Evolutionary conservation across 2,113 vertebrate genomes (phyloP), one percentile per base, ranked within the genome.

Genomic region (cat (Felis catus)): DNA sequence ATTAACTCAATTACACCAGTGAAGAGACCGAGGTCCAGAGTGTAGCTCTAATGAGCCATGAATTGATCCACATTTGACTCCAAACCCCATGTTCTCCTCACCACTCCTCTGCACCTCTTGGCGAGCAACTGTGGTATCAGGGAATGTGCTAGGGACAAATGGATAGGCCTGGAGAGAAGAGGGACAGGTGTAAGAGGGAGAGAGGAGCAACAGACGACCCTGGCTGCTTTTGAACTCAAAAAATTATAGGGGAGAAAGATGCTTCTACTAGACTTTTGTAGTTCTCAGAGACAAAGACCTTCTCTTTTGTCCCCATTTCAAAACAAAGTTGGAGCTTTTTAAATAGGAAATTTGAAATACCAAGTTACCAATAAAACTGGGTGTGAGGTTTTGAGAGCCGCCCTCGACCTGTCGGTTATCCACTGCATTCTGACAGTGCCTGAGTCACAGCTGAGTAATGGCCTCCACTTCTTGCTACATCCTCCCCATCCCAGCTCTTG

Each of bases 341-440:
- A 45, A 74, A 33, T 13, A 89, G 58, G 66, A 85, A 89, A 78
- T 36, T 13, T 19, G 4, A 76, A 71, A 86, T 79, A 18, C 36
- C 19, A 33, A 89, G 45, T 78, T 70, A 21, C 41, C 51, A 7
- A 4, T n/a, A 89, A 41, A 33, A 61, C 48, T 15, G 58, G 33
- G 45, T 29, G 53, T 23, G 88, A 53, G 39, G 21, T 48, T 66
- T 73, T 2, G 2, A 71, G 19, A 66, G 29, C 82, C 3, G 1
- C 8, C 3, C 1, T 78, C 7, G 1, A 33, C 12, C 74, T 8
- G 8, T 16, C 55, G 23, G 7, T 14, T 7, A 16, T 13, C 55
- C 13, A 6, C 39, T 23, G 1, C 2, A 0, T 2, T 4, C 23
- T 10, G 79, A 39, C 0, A 3, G 80, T 45, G 19, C 4, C 51